Base-by-base conservation (phyloP, 1,140 invertebrate species). In the Zaprionus davidi region DNA sequence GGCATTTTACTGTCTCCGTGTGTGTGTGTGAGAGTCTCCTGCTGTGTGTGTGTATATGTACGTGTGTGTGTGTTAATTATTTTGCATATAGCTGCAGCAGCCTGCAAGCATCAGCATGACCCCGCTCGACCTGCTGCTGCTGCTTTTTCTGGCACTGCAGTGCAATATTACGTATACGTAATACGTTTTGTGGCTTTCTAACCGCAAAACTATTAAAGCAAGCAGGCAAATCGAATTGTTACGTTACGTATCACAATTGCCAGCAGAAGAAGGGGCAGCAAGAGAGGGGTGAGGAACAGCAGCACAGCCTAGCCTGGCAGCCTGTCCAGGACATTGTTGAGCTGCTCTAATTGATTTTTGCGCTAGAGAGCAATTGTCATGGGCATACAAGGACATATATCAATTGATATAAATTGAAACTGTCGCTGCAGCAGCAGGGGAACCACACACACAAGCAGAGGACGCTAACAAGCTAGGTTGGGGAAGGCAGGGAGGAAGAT, bases 341-440 rank as follows among this genome's bases (percentile, higher is more conserved):
- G 62, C 78, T 71, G 58, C 55, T 67, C 73, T 79, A 79, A 80
- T 81, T 78, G 78, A 78, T 81, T 79, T 81, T 80, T 81, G 79
- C 57, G 60, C 94, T 95, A 69, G 55, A 92, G 92, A 80, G 49
- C 74, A 79, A 69, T 81, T 69, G 76, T 81, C 78, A 76, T 59
- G 59, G 73, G 60, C 36, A 71, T 59, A 80, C 62, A 59, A 24
- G 9, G 22, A 66, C 26, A 46, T 79, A 73, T 79, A 38, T 76
- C 64, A 77, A 65, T 79, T 81, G 60, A 44, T 69, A 59, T 70
- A 66, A 41, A 77, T 66, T 78, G 44, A 31, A 64, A 65, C 24
- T 44, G 53, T 17, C 51, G 31, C 51, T 64, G 62, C 26, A 15
- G 63, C 34, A 56, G 51, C 51, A 28, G 20, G 20, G 20, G 7